A percentile compares a stretch with the other conserved stretches of the same genome.
These are phyloP conservation scores for Ctenomys sociabilis DNA, from an alignment of 2,113 vertebrate genomes.

Conservation along the genomic window DNA sequence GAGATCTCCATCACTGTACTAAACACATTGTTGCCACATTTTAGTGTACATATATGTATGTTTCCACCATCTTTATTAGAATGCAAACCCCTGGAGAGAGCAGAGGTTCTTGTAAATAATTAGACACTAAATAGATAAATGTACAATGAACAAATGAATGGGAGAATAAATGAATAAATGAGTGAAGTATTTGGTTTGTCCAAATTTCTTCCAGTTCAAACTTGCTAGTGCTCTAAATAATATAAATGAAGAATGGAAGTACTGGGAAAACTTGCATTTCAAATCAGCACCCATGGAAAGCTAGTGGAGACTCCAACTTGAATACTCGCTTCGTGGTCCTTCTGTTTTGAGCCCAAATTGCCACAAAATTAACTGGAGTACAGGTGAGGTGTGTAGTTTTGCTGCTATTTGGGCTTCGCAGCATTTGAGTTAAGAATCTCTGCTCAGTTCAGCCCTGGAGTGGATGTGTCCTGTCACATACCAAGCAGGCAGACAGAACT, in stretches of 20 bases:
- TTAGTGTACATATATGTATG: background rate
- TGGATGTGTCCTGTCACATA: background rate
- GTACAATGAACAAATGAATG: too few species aligned
- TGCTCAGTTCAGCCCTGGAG: background rate
- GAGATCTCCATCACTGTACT: too few species aligned
- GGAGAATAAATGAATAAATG: too few species aligned
- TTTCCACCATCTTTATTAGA: background rate
- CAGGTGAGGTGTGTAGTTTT: background rate
- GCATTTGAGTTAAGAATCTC: background rate
- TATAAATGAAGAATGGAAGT: background rate
- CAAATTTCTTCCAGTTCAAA: background rate
- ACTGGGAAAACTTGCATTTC: background rate
- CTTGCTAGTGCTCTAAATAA: background rate
- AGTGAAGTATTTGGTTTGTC: background rate
- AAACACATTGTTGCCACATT: background rate
- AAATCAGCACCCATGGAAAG: background rate
- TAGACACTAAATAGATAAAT: background rate
- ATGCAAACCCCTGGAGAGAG: background rate
- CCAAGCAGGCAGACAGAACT: background rate
- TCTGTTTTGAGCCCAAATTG: background rate
- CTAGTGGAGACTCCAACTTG: background rate
- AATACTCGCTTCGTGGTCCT: background rate
- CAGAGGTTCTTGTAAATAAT: background rate
- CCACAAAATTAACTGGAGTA: background rate
- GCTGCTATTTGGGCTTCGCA: background rate